Conservation (phyloP, 2,797 vertebrate genomes). For the Characodon lateralis region DNA sequence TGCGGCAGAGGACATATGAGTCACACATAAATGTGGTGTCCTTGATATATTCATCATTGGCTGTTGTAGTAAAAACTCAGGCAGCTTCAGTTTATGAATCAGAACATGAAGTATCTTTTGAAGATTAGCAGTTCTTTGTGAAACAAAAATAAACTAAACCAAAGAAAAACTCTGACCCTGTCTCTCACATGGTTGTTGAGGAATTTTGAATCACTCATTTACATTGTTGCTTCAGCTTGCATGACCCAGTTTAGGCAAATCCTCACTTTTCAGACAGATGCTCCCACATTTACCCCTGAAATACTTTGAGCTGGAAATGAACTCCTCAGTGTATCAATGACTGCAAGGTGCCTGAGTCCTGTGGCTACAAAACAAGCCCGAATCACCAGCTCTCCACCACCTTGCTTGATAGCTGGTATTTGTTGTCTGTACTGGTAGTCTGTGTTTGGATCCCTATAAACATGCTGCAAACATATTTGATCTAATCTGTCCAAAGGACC, state of each 20-base stretch:
- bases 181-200: not conserved
- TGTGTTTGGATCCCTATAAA: not conserved
- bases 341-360: not conserved
- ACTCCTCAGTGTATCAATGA: not conserved
- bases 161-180: not conserved
- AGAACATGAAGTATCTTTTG: not conserved
- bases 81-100: not conserved
- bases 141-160: not conserved
- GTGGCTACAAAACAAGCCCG: not conserved
- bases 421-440: not conserved
- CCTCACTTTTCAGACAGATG: not conserved
- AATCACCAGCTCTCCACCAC: not conserved
- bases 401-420: not conserved
- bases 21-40: constrained; percentile 41
- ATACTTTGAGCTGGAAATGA: not conserved
- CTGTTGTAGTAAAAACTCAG: not conserved
- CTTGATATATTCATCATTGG: constrained; percentile 47
- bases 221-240: not conserved
- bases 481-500: not conserved
- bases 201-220: not conserved
- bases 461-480: not conserved
- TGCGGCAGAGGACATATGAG: constrained; percentile 71
- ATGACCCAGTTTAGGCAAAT: not conserved
- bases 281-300: not conserved
- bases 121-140: not conserved